Evolutionary conservation across 2,888 invertebrate genomes (phyloP).

Genomic region (Thymelicus acteon): DNA sequence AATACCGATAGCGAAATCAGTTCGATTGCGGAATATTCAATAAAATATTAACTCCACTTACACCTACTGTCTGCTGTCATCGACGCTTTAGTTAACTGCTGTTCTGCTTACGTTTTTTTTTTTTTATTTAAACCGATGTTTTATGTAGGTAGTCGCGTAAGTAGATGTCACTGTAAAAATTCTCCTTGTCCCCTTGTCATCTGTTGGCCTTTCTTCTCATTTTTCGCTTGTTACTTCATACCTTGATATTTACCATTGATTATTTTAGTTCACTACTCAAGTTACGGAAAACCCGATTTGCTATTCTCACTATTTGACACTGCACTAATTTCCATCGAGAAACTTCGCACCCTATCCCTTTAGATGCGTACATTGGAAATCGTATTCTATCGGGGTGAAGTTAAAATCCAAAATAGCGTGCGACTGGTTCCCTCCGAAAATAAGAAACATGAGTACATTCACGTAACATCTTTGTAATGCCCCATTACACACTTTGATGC

Average conservation of each 20-base stretch:
- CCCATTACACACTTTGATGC: slow-evolving; percentile 48
- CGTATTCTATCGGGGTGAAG: neutral
- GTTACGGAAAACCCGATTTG: no score
- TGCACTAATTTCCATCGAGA: neutral
- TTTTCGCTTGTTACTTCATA: no score
- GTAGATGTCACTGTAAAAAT: no score
- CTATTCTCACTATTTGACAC: neutral
- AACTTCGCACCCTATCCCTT: slow-evolving; percentile 4
- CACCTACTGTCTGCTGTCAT: neutral
- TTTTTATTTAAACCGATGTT: no score
- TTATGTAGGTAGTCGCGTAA: no score
- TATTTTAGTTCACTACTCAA: no score
- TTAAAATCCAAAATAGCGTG: slow-evolving; percentile 12
- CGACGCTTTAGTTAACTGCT: no score
- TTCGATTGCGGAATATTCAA: slow-evolving; percentile 50
- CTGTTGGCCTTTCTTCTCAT: no score
- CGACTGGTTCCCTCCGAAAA: neutral
- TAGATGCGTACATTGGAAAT: slow-evolving; percentile 6
- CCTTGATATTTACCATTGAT: no score
- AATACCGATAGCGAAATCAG: slow-evolving; percentile 46
- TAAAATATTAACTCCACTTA: slow-evolving; percentile 40
- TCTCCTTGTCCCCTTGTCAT: no score
- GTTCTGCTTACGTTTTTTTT: no score
- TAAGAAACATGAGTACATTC: slow-evolving; percentile 39
- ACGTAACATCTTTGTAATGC: slow-evolving; percentile 46